A percentile compares a stretch with the other conserved stretches of the same genome.
phyloP scores from a whole-genome alignment of 1,140 invertebrate species.

The Leptinotarsa lineolata region DNA sequence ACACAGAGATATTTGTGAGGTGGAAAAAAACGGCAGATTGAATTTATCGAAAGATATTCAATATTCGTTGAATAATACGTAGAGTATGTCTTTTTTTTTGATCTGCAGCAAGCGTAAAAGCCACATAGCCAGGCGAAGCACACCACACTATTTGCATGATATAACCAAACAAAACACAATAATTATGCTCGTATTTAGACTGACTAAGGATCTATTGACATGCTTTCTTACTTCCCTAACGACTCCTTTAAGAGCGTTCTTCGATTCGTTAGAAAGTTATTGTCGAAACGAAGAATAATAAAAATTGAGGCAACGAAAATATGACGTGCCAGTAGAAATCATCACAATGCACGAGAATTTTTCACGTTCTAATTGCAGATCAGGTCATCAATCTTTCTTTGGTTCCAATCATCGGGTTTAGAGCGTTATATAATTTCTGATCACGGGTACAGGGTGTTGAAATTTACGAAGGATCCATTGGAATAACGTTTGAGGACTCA shows the following conservation, averaged over 20 bases:
- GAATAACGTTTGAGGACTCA: too few species aligned
- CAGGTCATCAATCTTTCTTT: background rate
- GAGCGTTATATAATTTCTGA: background rate
- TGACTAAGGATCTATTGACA: background rate
- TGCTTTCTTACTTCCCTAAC: constrained; percentile 5
- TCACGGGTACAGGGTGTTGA: background rate
- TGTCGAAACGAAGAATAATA: background rate
- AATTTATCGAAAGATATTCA: too few species aligned
- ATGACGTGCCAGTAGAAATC: constrained; percentile 1
- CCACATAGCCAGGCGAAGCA: too few species aligned
- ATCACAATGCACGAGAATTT: background rate
- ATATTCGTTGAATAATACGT: too few species aligned
- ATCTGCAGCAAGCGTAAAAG: too few species aligned
- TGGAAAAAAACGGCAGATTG: too few species aligned
- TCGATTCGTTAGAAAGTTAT: background rate
- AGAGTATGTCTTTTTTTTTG: too few species aligned
- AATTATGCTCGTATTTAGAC: background rate
- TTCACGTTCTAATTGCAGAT: background rate
- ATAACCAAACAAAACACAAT: background rate
- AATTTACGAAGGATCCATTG: background rate
- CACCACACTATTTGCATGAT: background rate
- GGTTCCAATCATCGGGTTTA: background rate
- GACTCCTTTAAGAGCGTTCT: background rate
- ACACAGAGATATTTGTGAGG: too few species aligned
- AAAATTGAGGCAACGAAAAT: background rate